phyloP scores from a whole-genome alignment of 2,797 vertebrate species.

The Tangara arthus region DNA sequence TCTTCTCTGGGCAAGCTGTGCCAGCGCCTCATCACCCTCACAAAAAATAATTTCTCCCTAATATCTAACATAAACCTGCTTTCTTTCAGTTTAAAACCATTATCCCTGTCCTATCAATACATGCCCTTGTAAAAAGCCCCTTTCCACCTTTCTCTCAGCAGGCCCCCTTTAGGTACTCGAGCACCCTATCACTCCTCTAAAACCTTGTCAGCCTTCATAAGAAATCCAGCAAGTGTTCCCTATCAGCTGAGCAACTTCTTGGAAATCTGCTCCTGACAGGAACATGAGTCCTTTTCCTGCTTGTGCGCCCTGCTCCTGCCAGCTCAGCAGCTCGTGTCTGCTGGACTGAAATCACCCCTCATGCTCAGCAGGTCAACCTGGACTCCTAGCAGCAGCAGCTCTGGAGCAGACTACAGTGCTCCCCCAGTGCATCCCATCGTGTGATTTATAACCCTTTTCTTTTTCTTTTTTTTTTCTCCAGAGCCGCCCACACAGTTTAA shows the following conservation, averaged over 20 bases:
- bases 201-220: background rate
- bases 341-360: background rate
- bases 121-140: background rate
- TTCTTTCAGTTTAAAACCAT: background rate
- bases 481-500: background rate
- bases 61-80: background rate
- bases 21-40: background rate
- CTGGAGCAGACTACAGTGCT: background rate
- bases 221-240: background rate
- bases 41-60: background rate
- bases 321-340: background rate
- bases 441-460: rapidly evolving
- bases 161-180: background rate
- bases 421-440: too few species aligned
- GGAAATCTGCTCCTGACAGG: background rate
- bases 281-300: background rate
- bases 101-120: too few species aligned
- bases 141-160: background rate
- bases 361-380: background rate
- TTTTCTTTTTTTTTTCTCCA: background rate
- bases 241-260: background rate
- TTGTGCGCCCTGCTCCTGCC: background rate
- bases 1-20: background rate
- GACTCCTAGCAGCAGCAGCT: background rate
- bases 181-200: background rate